Evolutionary conservation across 1,140 invertebrate genomes (phyloP).

Genomic region (Drosophila azteca): DNA sequence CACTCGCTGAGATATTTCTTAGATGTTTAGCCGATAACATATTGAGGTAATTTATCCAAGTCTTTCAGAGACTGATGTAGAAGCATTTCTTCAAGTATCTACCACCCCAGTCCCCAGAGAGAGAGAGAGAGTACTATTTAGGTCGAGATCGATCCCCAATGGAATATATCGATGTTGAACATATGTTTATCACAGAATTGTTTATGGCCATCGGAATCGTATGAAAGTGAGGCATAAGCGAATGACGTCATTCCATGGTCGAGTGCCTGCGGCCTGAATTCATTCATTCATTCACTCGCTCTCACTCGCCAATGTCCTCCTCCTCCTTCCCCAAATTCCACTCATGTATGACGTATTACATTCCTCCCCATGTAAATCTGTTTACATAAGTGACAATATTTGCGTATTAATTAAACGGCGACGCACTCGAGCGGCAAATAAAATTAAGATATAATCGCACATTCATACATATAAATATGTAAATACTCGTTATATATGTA

Average conservation of each 20-base stretch:
- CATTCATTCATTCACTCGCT: constrained; percentile 21
- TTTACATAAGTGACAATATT: constrained; percentile 73
- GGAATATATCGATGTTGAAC: constrained; percentile 32
- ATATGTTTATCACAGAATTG: constrained; percentile 42
- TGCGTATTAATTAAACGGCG: constrained; percentile 68
- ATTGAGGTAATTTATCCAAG: constrained; percentile 18
- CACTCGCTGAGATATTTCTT: not conserved
- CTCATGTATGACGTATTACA: constrained; percentile 41
- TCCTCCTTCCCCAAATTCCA: not conserved
- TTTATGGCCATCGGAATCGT: constrained; percentile 16
- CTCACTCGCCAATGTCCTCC: constrained; percentile 12
- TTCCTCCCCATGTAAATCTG: constrained; percentile 46
- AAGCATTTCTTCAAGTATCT: not conserved
- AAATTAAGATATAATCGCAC: constrained; percentile 5
- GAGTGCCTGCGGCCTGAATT: constrained; percentile 52
- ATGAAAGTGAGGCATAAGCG: constrained; percentile 15
- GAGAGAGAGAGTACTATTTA: constrained; percentile 3
- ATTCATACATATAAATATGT: not conserved
- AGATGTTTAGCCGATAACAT: not conserved
- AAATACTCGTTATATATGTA: not conserved
- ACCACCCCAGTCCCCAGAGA: too few species aligned
- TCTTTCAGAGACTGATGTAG: not conserved
- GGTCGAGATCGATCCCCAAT: constrained; percentile 6
- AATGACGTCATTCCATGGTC: constrained; percentile 64
- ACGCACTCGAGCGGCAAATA: constrained; percentile 35